Conservation (phyloP, 2,797 vertebrate genomes). For the Phylloscopus collybita region DNA sequence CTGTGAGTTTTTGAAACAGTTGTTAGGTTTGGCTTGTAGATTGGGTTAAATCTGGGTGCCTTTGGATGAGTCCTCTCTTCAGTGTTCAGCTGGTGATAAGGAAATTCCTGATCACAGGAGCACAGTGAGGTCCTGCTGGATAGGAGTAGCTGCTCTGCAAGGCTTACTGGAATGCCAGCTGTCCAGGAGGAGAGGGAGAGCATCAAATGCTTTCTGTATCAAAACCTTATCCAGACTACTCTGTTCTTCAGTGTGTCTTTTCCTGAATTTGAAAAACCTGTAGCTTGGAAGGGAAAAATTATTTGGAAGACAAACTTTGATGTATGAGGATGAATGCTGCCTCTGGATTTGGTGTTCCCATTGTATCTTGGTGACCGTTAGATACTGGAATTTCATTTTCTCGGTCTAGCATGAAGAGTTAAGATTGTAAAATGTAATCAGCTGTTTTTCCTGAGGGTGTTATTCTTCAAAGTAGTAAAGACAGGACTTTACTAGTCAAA, state of each 20-base stretch:
- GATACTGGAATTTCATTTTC: not conserved
- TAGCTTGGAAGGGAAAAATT: not conserved
- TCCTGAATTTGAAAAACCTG: not conserved
- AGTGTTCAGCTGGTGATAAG: not conserved
- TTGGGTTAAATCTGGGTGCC: not conserved
- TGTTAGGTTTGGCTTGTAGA: not conserved
- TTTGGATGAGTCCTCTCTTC: not conserved
- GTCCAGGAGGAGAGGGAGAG: not conserved
- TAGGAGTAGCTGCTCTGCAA: not conserved
- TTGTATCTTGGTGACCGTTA: not conserved
- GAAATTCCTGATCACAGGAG: not conserved
- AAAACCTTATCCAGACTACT: not conserved
- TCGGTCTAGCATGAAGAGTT: not conserved
- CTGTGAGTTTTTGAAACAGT: not conserved
- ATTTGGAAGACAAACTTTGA: not conserved
- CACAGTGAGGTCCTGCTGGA: fast-evolving
- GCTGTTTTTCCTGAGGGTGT: not conserved
- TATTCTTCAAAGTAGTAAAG: not conserved
- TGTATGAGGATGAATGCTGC: not conserved
- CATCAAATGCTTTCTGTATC: not conserved
- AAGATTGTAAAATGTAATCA: not conserved
- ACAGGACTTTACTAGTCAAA: too few species aligned
- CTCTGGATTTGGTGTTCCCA: not conserved
- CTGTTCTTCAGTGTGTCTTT: not conserved
- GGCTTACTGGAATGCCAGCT: not conserved